Percentiles rank a stretch among this genome's conserved stretches.
phyloP scores from a whole-genome alignment of 2,797 vertebrate genomes.

The Rhinella marina region DNA sequence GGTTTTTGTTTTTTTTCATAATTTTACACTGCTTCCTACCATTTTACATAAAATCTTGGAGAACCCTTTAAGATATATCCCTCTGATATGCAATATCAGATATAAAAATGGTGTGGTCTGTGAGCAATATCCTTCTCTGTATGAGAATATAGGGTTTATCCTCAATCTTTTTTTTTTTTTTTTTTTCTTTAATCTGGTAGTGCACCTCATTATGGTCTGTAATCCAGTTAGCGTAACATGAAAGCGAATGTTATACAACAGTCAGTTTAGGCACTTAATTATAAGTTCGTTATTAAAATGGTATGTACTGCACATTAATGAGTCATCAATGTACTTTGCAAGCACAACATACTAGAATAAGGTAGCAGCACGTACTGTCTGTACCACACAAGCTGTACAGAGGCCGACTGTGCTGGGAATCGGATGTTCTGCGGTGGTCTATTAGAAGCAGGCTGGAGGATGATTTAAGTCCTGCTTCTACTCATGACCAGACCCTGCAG shows the following conservation, averaged over 20 bases:
- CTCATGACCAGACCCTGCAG: neutral
- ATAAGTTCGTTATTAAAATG: neutral
- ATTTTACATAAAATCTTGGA: no score
- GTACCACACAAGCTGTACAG: neutral
- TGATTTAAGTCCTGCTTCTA: neutral
- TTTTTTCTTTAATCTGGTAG: no score
- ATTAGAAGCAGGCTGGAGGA: neutral
- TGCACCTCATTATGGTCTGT: no score
- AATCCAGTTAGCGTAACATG: no score
- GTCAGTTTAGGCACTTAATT: neutral
- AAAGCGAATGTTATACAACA: neutral
- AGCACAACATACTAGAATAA: neutral
- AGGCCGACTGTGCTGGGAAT: neutral
- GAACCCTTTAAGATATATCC: no score
- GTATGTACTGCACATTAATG: conserved; percentile 36
- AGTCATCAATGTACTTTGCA: conserved; percentile 19
- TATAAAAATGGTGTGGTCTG: no score
- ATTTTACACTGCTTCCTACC: no score
- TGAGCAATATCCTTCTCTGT: no score
- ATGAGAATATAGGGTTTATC: neutral
- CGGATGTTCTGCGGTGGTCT: neutral
- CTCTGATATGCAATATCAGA: no score
- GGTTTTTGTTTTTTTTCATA: no score
- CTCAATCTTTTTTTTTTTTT: neutral
- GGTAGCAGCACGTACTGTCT: neutral